Conservation (phyloP, 1,140 invertebrate genomes). For the Copidosoma floridanum region DNA sequence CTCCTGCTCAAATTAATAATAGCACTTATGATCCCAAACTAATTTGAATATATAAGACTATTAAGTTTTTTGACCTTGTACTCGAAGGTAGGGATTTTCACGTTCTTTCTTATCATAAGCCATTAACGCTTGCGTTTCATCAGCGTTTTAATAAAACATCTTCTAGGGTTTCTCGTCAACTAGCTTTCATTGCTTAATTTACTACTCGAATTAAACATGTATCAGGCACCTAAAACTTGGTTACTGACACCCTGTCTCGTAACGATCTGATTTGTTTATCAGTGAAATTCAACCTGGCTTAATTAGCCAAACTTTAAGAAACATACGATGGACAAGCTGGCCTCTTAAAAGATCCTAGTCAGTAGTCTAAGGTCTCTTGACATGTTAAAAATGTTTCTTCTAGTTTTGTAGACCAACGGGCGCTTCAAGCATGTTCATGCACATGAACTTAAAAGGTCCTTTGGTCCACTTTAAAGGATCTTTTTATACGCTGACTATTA, state of each 20-base stretch:
- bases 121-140: slow-evolving; percentile 15
- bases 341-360: too few relatives aligned
- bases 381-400: neutral
- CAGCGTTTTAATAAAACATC: slow-evolving; percentile 32
- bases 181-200: neutral
- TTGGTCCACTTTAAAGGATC: slow-evolving; percentile 2
- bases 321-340: too few relatives aligned
- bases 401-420: neutral
- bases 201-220: too few relatives aligned
- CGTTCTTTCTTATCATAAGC: slow-evolving; percentile 29
- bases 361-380: neutral
- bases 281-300: too few relatives aligned
- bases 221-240: too few relatives aligned
- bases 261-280: too few relatives aligned
- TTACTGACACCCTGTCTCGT: too few relatives aligned
- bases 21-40: slow-evolving; percentile 40
- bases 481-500: slow-evolving; percentile 30
- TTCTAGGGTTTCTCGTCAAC: neutral
- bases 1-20: slow-evolving; percentile 33
- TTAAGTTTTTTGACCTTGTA: slow-evolving; percentile 40
- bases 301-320: too few relatives aligned
- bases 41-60: slow-evolving; percentile 33
- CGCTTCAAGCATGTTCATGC: neutral
- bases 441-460: neutral
- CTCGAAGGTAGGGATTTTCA: slow-evolving; percentile 32